Evolutionary conservation across 1,140 invertebrate genomes (phyloP).

Genomic region (Magallana ariakensis): DNA sequence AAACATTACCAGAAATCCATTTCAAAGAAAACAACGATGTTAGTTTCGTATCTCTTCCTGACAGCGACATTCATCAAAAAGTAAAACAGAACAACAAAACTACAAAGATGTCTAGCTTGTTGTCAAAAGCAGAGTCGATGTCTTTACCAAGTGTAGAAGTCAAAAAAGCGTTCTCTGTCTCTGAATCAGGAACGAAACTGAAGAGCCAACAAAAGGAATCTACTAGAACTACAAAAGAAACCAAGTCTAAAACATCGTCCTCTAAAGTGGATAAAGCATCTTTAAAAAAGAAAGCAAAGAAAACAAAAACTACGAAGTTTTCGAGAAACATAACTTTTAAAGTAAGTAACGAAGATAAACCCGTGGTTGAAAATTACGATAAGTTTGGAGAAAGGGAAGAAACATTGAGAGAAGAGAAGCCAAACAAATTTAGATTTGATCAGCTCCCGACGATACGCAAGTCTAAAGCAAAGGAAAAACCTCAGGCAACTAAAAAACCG

Average conservation of each 20-base stretch:
- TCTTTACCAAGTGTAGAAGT: not conserved
- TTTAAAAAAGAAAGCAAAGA: not conserved
- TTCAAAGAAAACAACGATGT: not conserved
- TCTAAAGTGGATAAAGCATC: not conserved
- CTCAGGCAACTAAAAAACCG: not conserved
- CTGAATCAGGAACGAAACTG: not conserved
- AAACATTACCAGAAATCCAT: not conserved
- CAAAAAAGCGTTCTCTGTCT: not conserved
- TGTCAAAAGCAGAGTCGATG: not conserved
- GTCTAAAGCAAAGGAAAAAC: not conserved
- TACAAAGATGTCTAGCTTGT: not conserved
- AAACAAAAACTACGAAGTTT: not conserved
- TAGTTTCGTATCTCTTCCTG: not conserved
- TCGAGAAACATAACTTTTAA: not conserved
- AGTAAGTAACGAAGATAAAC: not conserved
- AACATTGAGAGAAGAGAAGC: not conserved
- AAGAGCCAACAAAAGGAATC: not conserved
- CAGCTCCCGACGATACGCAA: not conserved
- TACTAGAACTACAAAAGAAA: not conserved
- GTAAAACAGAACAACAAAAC: not conserved
- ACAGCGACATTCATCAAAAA: not conserved
- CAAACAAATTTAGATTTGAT: constrained; percentile 24
- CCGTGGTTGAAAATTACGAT: not conserved
- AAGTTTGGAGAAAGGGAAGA: constrained; percentile 17
- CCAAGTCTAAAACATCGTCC: not conserved